Base-by-base conservation (phyloP, 2,888 invertebrate genomes). In the Acanthoscelides obtectus region DNA sequence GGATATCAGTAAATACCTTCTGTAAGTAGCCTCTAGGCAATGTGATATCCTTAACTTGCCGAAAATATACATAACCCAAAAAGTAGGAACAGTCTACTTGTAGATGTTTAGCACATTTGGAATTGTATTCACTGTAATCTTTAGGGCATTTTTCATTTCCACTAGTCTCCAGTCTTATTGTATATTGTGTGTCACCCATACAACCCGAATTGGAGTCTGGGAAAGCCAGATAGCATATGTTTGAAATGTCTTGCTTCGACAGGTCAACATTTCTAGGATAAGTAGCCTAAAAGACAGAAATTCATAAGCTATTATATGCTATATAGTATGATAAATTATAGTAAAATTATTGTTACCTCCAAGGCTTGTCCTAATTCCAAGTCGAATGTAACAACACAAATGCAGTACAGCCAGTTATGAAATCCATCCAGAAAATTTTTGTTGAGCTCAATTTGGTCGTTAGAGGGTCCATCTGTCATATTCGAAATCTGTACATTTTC, bases 171-270 rank as follows among this genome's bases (percentile, higher is more conserved):
- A 99, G 90, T 75, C 98, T 90, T 81, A 99, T 95, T 83, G 98
- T 97, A 86, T 98, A 99, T 85, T 94, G 95, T 68, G 98, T 99
- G 84, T 99, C 98, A 69, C 98, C 98, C 96, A 98, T 98, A 84
- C 98, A 97, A 71, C 98, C 97, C 1, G 98, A 98, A 87, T 99
- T 99, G 0, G 99, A 99, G 86, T 99, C 99, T 1, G 99, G 99
- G 86, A 99, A 99, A 65, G 99, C 97, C 84, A 99, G 88, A 85
- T 99, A 99, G 86, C 99, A 99, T 79, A 99, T 94, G 87, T 95
- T 97, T 76, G 93, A 93, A 81, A 94, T 93, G 86, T 97, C 96
- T 86, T 94, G 93, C 82, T 96, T 96, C 0, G 92, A 90, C 76
- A 96, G 86, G 76, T 89, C 89, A 22, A 94, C 90, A 83, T 93